phyloP scores from a whole-genome alignment of 2,797 vertebrate species.

The Varecia variegata region DNA sequence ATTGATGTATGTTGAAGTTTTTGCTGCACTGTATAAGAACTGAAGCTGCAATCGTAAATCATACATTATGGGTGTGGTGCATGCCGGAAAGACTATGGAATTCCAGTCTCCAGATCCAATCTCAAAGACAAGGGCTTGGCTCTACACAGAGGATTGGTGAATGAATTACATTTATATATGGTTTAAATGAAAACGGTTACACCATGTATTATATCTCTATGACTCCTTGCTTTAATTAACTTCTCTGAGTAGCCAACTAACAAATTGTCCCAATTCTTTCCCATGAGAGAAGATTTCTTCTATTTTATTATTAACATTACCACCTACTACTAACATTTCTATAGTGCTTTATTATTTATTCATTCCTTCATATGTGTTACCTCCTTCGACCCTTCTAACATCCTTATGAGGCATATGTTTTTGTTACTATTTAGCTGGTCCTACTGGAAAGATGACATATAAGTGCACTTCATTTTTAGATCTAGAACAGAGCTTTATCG shows the following conservation, averaged over 20 bases:
- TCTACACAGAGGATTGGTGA: neutral
- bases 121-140: neutral
- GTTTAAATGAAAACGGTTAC: neutral
- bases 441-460: neutral
- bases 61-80: neutral
- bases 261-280: neutral
- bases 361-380: neutral
- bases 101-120: neutral
- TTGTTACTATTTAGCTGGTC: slow-evolving; percentile 3
- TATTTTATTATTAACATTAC: neutral
- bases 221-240: slow-evolving; percentile 6
- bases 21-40: neutral
- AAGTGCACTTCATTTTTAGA: neutral
- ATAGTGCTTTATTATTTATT: neutral
- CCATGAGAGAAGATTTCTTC: neutral
- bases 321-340: neutral
- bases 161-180: neutral
- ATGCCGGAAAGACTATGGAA: neutral
- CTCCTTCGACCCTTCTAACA: neutral
- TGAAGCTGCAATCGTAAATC: neutral
- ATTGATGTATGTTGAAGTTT: neutral
- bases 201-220: neutral
- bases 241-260: neutral
- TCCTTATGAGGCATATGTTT: neutral
- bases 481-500: neutral